Percentiles rank a stretch among this genome's conserved stretches.
These are phyloP conservation scores for Menidia beryllina DNA, from an alignment of 2,113 vertebrate genomes.

Conservation along the genomic window DNA sequence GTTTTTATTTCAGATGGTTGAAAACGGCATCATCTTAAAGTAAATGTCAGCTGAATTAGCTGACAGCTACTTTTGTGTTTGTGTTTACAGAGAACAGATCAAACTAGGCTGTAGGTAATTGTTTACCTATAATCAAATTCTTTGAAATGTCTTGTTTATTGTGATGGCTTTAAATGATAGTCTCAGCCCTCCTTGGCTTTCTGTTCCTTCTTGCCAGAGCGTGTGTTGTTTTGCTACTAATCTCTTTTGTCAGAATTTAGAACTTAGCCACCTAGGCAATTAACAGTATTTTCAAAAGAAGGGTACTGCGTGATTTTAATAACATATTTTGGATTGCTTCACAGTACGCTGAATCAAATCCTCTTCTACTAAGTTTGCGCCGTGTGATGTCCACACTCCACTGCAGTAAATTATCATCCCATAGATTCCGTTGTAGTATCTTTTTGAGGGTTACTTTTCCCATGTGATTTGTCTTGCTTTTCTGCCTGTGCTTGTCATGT, in stretches of 20 bases:
- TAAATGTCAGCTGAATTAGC: not conserved
- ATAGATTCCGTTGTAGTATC: not conserved
- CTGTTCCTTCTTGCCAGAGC: not conserved
- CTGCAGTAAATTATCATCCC: not conserved
- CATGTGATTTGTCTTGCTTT: not conserved
- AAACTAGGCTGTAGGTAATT: not conserved
- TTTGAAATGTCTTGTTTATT: not conserved
- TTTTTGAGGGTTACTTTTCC: not conserved
- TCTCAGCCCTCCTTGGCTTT: not conserved
- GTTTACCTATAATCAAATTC: not conserved
- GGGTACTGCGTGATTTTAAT: not conserved
- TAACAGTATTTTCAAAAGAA: too few species aligned
- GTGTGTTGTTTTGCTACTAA: not conserved
- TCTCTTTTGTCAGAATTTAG: not conserved
- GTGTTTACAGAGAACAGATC: too few species aligned
- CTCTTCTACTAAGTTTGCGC: not conserved
- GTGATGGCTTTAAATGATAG: too few species aligned
- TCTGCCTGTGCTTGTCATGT: not conserved
- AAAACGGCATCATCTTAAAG: not conserved
- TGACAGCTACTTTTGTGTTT: not conserved
- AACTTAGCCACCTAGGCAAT: too few species aligned
- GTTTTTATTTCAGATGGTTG: not conserved
- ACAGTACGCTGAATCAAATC: not conserved
- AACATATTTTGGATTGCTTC: not conserved
- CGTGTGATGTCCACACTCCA: not conserved